Evolutionary conservation across 2,888 invertebrate genomes (phyloP), one percentile per base, ranked within the genome.

Genomic region (Sminthurides aquaticus): DNA sequence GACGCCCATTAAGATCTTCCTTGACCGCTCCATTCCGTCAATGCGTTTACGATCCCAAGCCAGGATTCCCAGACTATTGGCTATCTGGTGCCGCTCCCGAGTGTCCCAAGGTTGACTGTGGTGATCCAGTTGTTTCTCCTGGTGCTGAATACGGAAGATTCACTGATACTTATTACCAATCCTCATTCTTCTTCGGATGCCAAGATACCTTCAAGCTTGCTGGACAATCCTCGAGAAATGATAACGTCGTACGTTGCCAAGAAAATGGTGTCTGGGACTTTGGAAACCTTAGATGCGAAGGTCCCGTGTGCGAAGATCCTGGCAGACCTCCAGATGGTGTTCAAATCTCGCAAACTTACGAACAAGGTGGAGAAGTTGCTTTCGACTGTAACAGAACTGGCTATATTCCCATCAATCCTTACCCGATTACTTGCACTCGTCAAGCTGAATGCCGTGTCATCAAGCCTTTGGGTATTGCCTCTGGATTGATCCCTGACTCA

Each of bases 191-290:
- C 82, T 96, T 96, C 77, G 93, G 94, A 43, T 97, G 96, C 76
- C 92, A 93, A 80, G 92, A 94, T 71, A 96, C 96, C 0, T 97
- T 96, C 77, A 92, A 92, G 77, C 81, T 94, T 20, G 92, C 91
- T 24, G 95, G 95, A 1, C 92, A 95, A 80, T 92, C 94, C 1
- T 89, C 87, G 70, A 87, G 89, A 75, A 89, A 93, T 74, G 94
- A 96, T 76, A 92, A 92, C 77, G 89, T 91, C 15, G 96, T 98
- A 0, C 83, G 89, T 69, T 97, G 97, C 79, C 89, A 90, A 80
- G 87, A 88, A 0, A 93, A 93, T 76, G 92, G 93, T 1, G 88
- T 90, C 68, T 98, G 98, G 98, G 97, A 97, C 81, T 95, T 97
- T 78, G 97, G 97, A 28, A 93, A 94, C 77, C 82, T 98, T 59